phyloP scores from a whole-genome alignment of 1,140 invertebrate genomes.

The Sycobia sp. region DNA sequence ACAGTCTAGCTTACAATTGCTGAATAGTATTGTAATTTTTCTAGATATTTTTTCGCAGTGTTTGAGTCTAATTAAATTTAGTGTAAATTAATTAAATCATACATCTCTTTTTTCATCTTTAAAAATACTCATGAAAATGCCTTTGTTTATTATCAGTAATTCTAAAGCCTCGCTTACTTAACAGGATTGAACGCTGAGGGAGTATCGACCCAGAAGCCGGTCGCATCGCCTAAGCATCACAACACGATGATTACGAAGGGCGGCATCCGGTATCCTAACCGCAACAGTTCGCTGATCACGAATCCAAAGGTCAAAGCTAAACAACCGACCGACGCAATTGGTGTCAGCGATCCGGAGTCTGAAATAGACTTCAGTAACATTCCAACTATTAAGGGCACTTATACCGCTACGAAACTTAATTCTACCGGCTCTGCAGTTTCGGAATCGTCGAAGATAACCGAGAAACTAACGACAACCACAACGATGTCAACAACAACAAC shows the following conservation, averaged over 20 bases:
- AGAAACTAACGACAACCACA: slow-evolving; percentile 50
- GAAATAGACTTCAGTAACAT: slow-evolving; percentile 54
- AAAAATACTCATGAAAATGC: too few relatives aligned
- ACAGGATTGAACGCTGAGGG: too few relatives aligned
- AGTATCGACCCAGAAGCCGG: slow-evolving; percentile 49
- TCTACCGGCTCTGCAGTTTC: slow-evolving; percentile 41
- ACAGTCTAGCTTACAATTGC: too few relatives aligned
- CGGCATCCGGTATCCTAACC: slow-evolving; percentile 50
- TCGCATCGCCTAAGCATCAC: slow-evolving; percentile 41
- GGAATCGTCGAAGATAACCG: slow-evolving; percentile 41
- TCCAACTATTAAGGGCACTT: slow-evolving; percentile 58
- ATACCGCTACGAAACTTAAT: slow-evolving; percentile 57
- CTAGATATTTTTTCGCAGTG: too few relatives aligned
- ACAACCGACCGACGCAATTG: slow-evolving; percentile 51
- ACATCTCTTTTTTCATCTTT: too few relatives aligned
- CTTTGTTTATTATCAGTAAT: too few relatives aligned
- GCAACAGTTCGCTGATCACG: slow-evolving; percentile 52
- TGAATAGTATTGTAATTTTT: too few relatives aligned
- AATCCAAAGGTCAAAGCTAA: slow-evolving; percentile 59
- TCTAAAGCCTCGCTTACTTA: too few relatives aligned
- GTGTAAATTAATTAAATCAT: too few relatives aligned
- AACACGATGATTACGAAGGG: slow-evolving; percentile 60
- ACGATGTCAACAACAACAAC: slow-evolving; percentile 32
- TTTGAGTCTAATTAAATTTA: too few relatives aligned
- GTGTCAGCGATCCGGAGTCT: slow-evolving; percentile 50